Base-by-base conservation (phyloP, 35 echinoderm and acorn worm genomes). In the Heliocidaris erythrogramma region DNA sequence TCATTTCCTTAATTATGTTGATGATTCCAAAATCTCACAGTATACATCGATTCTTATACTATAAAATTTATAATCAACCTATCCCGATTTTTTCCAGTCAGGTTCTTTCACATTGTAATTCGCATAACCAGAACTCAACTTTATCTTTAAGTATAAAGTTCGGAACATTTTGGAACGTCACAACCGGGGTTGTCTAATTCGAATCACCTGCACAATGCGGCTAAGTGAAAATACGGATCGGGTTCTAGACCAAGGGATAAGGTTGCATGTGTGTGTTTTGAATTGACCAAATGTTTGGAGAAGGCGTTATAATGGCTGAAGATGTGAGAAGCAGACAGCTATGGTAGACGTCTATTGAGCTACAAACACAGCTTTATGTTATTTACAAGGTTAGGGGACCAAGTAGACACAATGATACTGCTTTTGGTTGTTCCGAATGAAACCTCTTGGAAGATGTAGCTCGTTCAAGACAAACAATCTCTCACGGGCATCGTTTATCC, bases 211-310 rank as follows among this genome's bases (percentile, higher is more conserved):
- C 5, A 78, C 17, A 78, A 78, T 78, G 65, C 65, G 65, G 65
- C 65, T 24, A 78, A 78, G 65, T 78, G 65, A n/a, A 78, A 78
- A 78, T 78, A 78, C 65, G 65, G 65, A n/a, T n/a, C 65, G 65
- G 65, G 2, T 78, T 78, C 65, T 78, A n/a, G 65, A 78, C 5
- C 65, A 21, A 27, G 65, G 65, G 65, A 78, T n/a, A 78, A 78
- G 65, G 65, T 78, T 78, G 21, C 65, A 78, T 78, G 65, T 78
- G 65, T 78, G 65, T 78, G 65, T 78, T 27, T 78, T 78, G 65
- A 78, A 78, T 78, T 78, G 65, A 27, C 27, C 65, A 78, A 78
- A 78, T 78, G 65, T 78, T 78, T 78, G 65, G 65, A 78, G 65
- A 78, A 78, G 65, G 65, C 27, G 65, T 21, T 27, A 78, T 78